Base-by-base conservation (phyloP, 2,888 invertebrate species). In the Apamea crenata region DNA sequence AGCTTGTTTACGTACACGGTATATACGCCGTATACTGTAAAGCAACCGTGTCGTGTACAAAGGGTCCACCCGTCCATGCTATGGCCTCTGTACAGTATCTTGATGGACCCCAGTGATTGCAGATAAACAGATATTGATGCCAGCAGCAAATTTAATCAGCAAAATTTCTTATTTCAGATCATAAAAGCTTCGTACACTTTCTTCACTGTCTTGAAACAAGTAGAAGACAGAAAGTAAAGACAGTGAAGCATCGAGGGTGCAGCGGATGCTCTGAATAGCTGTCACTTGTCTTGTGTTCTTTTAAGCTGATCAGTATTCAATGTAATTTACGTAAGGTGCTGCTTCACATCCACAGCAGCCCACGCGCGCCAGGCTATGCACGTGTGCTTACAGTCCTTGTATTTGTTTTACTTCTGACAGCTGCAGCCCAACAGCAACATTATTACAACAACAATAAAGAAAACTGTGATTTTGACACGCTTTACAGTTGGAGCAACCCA, bases 131-230 rank as follows among this genome's bases (percentile, higher is more conserved):
- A 16, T 7, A 29, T 32, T 47, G 10, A 12, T 40, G 63, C 18
- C 21, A 32, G 10, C 29, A n/a, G 25, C 2, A 4, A 47, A 12
- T 53, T 0, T 29, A 47, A 75, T 40, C 12, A 25, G 5, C 2
- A 71, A n/a, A 25, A 7, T 74, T 78, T 78, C 7, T 83, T 56
- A 71, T 96, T 96, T 79, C 94, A 97, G 97, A 96, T 97, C 29
- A 92, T 97, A 36, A 96, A 96, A 88, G 94, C 96, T 0, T 97
- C 97, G 0, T 97, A 97, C 90, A 96, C 97, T 0, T 96, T 97
- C 89, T 97, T 97, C 87, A 97, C 97, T 0, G 95, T 97, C 0
- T 90, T 96, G 21, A 92, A 94, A 74, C 93, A 92, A 82, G 92
- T 94, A 0, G 93, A 92, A 63, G 92, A 92, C 8, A 84, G 88